These are phyloP conservation scores for Amphipyra berbera DNA, from an alignment of 2,888 invertebrate species.

Conservation along the genomic window DNA sequence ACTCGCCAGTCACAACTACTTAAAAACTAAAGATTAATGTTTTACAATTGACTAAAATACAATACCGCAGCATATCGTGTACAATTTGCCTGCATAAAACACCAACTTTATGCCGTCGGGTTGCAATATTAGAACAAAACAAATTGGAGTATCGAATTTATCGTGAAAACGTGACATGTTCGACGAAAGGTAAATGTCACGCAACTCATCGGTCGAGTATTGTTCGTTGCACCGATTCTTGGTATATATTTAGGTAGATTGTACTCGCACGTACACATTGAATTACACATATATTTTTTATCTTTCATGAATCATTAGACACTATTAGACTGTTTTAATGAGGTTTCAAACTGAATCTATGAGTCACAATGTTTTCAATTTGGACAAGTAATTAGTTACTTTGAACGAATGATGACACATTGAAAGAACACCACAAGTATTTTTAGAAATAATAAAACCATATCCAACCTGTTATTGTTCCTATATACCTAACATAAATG, in stretches of 20 bases:
- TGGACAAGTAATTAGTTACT: no score
- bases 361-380: no score
- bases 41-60: conserved; percentile 23
- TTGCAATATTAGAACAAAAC: conserved; percentile 55
- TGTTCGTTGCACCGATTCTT: conserved; percentile 44
- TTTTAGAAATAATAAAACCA: no score
- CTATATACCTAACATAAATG: neutral
- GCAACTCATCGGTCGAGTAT: conserved; percentile 57
- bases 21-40: conserved; percentile 12
- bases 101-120: conserved; percentile 41
- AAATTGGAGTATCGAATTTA: conserved; percentile 53
- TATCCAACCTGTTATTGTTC: no score
- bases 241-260: conserved; percentile 8
- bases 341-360: no score
- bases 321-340: no score
- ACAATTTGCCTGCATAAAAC: conserved; percentile 42
- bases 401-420: no score
- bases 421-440: no score
- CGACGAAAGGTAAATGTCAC: conserved; percentile 60
- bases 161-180: conserved; percentile 61
- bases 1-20: neutral
- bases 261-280: neutral
- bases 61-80: conserved; percentile 47
- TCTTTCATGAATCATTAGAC: no score
- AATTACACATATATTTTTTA: conserved; percentile 14